Base-by-base conservation (phyloP, 2,113 vertebrate genomes). In the Rhegmatorhina hoffmannsi region DNA sequence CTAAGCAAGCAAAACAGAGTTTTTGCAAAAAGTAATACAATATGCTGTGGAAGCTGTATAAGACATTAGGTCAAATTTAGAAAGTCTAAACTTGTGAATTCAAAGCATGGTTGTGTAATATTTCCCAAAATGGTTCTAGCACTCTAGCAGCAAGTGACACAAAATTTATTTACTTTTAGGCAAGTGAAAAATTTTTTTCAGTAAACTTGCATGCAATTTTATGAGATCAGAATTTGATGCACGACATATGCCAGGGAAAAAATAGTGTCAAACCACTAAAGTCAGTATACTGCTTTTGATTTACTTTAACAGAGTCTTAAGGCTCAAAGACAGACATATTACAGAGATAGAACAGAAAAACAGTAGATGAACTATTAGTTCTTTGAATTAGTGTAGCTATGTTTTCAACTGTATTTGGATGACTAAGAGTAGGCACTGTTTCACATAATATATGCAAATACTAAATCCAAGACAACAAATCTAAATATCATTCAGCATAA, bases 61-160 rank as follows among this genome's bases (percentile, higher is more conserved):
- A 96, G 56, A 82, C 86, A 97, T 97, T 97, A 97, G 95, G 91
- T 95, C 93, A 97, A 95, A 92, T 92, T 97, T 96, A 97, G 96
- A 96, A 96, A 95, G 60, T 73, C 79, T 94, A 94, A 97, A 93
- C 84, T 95, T 96, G 67, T 94, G 96, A 96, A 97, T 98, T 97
- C 87, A 85, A 97, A 97, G 92, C 62, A 91, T 67, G 91, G 38
- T 96, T 89, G 64, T 96, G 81, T 91, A 96, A 95, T 96, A 90
- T 68, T 67, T 62, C 89, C 74, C 75, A 89, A 96, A 96, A 97
- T 89, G 96, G 70, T 94, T 85, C 19, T 2, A 3, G 36, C 74
- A 94, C 89, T 91, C 62, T 82, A 83, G 66, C 64, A 92, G 92
- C 67, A 96, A 94, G 72, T 58, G 87, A 92, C 49, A 56, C 9